phyloP scores from a whole-genome alignment of 2,797 vertebrate genomes.

The Myotis daubentonii region DNA sequence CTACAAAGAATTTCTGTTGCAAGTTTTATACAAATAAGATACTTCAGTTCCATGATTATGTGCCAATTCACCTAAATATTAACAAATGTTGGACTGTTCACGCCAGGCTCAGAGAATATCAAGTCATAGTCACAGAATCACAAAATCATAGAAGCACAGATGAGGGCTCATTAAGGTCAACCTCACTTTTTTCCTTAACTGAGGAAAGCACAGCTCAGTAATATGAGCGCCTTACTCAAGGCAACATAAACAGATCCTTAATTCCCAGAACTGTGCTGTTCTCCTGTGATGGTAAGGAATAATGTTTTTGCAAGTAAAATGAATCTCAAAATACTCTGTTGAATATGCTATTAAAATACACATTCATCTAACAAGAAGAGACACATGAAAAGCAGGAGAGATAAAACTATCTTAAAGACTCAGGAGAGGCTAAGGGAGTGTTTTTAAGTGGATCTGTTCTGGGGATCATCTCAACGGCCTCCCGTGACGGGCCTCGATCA shows the following conservation, averaged over 20 bases:
- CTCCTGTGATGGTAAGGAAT: background rate
- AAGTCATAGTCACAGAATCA: background rate
- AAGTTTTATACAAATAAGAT: background rate
- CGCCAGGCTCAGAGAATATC: background rate
- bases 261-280: background rate
- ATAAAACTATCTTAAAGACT: background rate
- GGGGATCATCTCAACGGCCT: constrained; percentile 1
- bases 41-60: background rate
- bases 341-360: constrained; percentile 22
- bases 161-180: background rate
- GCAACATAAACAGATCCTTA: background rate
- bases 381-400: background rate
- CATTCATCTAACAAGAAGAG: background rate
- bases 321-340: background rate
- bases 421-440: background rate
- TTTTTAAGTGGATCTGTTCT: constrained; percentile 18
- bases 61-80: background rate
- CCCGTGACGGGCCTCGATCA: background rate
- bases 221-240: background rate
- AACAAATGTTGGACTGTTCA: background rate
- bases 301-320: background rate
- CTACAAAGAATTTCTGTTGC: background rate
- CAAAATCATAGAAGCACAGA: background rate
- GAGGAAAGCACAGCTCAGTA: background rate
- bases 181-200: background rate